phyloP scores from a whole-genome alignment of 2,888 invertebrate genomes.

The Ennomos fuscantarius region DNA sequence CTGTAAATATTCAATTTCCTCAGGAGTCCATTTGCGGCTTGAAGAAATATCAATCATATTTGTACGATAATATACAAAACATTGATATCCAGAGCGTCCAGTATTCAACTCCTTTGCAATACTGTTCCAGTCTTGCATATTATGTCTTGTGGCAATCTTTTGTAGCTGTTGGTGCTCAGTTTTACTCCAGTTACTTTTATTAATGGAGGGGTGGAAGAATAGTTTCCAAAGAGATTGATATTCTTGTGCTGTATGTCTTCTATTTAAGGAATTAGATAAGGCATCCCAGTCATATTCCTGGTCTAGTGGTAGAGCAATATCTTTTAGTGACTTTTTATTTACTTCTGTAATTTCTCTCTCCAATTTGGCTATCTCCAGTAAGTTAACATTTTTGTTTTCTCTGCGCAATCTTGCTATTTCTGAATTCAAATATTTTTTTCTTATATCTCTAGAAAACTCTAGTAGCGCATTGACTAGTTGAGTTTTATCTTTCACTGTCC shows the following conservation, averaged over 20 bases:
- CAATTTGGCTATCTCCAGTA: conserved; percentile 44
- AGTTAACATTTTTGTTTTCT: conserved; percentile 30
- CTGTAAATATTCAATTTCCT: conserved; percentile 88
- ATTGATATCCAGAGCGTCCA: conserved; percentile 88
- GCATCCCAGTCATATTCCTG: conserved; percentile 86
- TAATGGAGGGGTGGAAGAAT: conserved; percentile 88
- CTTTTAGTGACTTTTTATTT: conserved; percentile 49
- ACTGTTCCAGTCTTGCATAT: conserved; percentile 87
- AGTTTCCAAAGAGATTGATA: conserved; percentile 90
- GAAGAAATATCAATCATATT: conserved; percentile 63
- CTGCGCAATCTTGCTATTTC: conserved; percentile 52
- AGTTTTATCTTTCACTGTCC: conserved; percentile 86
- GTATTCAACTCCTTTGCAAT: conserved; percentile 85
- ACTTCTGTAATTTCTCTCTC: conserved; percentile 51
- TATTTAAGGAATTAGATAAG: conserved; percentile 73
- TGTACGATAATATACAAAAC: conserved; percentile 87
- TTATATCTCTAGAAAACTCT: conserved; percentile 58
- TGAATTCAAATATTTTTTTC: conserved; percentile 46
- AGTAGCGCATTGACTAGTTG: conserved; percentile 78
- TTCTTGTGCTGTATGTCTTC: conserved; percentile 86
- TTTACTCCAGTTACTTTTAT: conserved; percentile 72
- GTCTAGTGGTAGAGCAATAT: conserved; percentile 63
- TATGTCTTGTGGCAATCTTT: conserved; percentile 57
- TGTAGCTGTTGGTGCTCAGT: conserved; percentile 59
- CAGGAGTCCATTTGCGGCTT: conserved; percentile 85